Base-by-base conservation (phyloP, 2,113 vertebrate species). In the Vulpes lagopus region DNA sequence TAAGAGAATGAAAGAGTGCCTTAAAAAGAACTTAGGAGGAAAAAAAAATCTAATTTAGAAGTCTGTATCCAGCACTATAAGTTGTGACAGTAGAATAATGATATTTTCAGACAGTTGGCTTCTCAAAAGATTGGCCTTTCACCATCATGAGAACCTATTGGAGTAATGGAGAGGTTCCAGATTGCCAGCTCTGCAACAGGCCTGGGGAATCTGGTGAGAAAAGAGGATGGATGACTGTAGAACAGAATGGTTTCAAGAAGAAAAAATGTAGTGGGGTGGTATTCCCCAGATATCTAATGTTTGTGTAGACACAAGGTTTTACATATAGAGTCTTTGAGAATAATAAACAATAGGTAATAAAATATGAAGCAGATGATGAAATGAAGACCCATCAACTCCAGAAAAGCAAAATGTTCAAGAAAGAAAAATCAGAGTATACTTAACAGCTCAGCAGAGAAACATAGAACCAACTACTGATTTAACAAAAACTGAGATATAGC, bases 281-380 rank as follows among this genome's bases (percentile, higher is more conserved):
- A 35, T 35, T 35, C 35, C 35, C 19, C 49, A 64, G 51, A 2
- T 78, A 19, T 23, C 64, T 94, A 64, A 35, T 65, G 83, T 78
- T 84, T 88, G 38, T 84, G 4, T 93, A 25, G 23, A 51, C 32
- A 88, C 88, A 43, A 83, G 51, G 32, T 83, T 87, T 89, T 30
- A 79, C 57, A 19, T 81, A 6, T 80, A 71, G 25, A 51, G 19
- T n/a, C 53, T 96, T 84, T 81, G 71, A 95, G 89, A 92, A 83
- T 73, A 89, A n/a, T 71, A 30, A 93, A 15, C 60, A 87, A 11
- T 38, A 84, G 32, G 57, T 85, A 62, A 3, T 35, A 89, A 90
- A 79, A 92, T 92, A 64, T n/a, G 22, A 86, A 86, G 38, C 67
- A 67, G 55, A 49, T 25, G 55, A 55, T 14, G 43, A 94, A 96